Conservation (phyloP, 2,797 vertebrate genomes). For the Onychomys leucogaster region DNA sequence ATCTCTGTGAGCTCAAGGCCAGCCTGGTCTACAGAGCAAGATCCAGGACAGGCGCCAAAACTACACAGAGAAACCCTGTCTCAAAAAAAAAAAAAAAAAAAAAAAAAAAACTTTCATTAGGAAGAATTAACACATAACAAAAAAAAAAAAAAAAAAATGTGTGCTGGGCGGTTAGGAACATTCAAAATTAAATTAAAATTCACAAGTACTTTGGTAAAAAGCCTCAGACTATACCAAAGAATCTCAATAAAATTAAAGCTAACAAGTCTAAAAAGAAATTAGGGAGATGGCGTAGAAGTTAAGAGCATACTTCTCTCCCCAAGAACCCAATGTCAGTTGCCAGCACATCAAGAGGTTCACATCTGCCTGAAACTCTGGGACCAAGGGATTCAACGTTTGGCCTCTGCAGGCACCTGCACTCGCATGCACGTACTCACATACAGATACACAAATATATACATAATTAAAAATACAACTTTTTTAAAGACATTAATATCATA, state of each 20-base stretch:
- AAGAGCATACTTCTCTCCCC: no score
- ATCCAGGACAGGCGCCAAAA: no score
- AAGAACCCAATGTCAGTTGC: no score
- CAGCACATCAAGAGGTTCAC: no score
- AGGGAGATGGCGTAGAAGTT: not conserved
- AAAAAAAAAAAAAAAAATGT: not conserved
- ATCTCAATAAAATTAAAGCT: not conserved
- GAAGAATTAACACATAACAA: conserved; percentile 18
- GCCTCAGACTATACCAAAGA: not conserved
- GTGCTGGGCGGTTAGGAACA: not conserved
- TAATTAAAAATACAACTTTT: not conserved
- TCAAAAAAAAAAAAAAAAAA: conserved; percentile 74
- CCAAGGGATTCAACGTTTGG: not conserved
- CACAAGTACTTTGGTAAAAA: conserved; percentile 54
- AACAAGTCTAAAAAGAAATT: not conserved
- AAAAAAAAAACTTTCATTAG: conserved; percentile 61
- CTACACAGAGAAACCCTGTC: no score
- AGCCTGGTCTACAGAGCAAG: no score
- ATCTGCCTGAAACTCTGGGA: no score
- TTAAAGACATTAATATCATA: not conserved
- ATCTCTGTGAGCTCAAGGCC: no score
- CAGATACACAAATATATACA: not conserved
- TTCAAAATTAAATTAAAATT: conserved; percentile 52
- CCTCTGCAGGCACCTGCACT: not conserved
- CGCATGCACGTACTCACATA: not conserved